Evolutionary conservation across 2,113 vertebrate genomes (phyloP).

Genomic region (Mungos mungo): DNA sequence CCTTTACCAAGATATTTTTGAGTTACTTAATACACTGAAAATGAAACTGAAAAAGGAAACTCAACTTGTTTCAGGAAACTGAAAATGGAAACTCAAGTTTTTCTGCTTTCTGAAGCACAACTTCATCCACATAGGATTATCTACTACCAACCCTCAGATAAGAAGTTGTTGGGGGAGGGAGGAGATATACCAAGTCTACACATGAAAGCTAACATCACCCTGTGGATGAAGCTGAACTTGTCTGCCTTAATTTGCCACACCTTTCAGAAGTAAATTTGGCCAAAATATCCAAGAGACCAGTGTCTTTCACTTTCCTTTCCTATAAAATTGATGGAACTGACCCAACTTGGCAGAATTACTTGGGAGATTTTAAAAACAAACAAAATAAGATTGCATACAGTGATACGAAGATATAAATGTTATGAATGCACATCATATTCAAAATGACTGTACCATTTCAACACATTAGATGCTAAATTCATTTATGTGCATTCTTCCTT

Average conservation of each 20-base stretch:
- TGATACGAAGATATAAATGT: background rate
- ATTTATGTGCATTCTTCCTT: background rate
- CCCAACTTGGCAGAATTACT: background rate
- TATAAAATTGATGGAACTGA: constrained; percentile 33
- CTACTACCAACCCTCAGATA: background rate
- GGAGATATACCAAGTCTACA: background rate
- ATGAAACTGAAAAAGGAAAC: background rate
- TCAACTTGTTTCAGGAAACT: background rate
- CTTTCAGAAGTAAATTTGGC: constrained; percentile 4
- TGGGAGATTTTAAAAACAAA: constrained; percentile 39
- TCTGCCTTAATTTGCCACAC: background rate
- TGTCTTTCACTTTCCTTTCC: constrained; percentile 31
- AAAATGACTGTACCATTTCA: background rate
- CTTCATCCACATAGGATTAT: background rate
- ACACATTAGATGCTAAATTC: constrained; percentile 12
- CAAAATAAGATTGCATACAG: background rate
- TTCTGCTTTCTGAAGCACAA: background rate
- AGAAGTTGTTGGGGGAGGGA: background rate
- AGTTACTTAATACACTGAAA: background rate
- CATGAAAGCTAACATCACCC: background rate
- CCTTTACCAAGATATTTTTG: constrained; percentile 26
- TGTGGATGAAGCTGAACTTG: background rate
- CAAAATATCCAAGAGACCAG: background rate
- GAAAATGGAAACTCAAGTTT: constrained; percentile 35
- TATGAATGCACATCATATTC: background rate